Evolutionary conservation across 2,113 vertebrate genomes (phyloP).

Genomic region (Fulica atra): DNA sequence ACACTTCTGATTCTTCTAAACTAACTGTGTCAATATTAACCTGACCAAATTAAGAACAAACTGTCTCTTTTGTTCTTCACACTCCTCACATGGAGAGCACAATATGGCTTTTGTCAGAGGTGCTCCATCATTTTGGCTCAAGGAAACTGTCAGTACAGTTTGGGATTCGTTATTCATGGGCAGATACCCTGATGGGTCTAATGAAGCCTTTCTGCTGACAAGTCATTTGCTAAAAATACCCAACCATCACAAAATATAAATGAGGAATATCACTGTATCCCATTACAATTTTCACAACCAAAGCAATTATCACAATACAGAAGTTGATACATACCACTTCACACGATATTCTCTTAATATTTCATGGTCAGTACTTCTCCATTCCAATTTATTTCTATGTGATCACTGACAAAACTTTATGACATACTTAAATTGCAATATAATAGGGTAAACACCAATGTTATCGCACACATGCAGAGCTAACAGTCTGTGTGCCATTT

Average conservation of each 20-base stretch:
- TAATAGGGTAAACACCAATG: conserved; percentile 89
- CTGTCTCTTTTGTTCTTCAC: conserved; percentile 81
- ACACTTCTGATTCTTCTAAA: conserved; percentile 63
- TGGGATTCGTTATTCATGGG: conserved; percentile 92
- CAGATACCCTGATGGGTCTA: conserved; percentile 94
- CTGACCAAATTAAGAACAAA: conserved; percentile 84
- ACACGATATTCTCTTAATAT: neutral
- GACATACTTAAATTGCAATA: conserved; percentile 82
- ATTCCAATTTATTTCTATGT: conserved; percentile 59
- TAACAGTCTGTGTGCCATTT: conserved; percentile 96
- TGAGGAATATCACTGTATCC: conserved; percentile 60
- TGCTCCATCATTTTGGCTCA: conserved; percentile 87
- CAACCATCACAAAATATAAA: conserved; percentile 77
- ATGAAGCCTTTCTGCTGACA: conserved; percentile 93
- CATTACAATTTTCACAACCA: conserved; percentile 37
- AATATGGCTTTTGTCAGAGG: conserved; percentile 89
- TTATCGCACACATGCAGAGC: conserved; percentile 90
- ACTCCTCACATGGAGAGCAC: conserved; percentile 81
- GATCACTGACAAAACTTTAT: conserved; percentile 79
- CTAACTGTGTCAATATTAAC: conserved; percentile 89
- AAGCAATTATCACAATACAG: conserved; percentile 50
- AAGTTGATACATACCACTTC: conserved; percentile 8
- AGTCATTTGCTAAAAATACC: conserved; percentile 92
- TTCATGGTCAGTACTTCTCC: conserved; percentile 43
- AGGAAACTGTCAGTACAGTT: conserved; percentile 89